Conservation (phyloP, 2,113 vertebrate genomes). For the Pampusana beccarii region DNA sequence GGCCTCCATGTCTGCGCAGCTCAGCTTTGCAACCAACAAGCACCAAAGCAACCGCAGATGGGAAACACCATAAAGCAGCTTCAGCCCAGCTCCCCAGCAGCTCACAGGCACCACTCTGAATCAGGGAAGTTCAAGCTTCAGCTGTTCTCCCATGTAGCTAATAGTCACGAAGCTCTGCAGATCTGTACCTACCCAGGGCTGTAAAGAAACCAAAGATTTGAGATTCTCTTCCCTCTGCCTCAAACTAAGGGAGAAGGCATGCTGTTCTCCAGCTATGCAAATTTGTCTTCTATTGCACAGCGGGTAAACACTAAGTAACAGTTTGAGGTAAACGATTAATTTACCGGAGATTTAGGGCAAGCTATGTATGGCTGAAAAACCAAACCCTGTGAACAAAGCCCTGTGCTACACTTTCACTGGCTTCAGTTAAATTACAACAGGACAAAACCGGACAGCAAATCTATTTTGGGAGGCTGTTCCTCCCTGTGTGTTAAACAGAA, state of each 20-base stretch:
- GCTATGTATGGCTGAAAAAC: background rate
- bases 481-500: background rate
- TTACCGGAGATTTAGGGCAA: background rate
- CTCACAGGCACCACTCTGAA: background rate
- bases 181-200: background rate
- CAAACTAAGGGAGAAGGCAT: background rate
- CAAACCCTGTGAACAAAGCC: background rate
- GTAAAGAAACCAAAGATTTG: background rate
- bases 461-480: background rate
- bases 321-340: background rate
- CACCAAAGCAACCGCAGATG: background rate
- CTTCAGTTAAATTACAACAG: background rate
- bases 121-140: background rate
- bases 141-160: background rate
- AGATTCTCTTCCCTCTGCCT: background rate
- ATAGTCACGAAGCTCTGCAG: background rate
- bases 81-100: background rate
- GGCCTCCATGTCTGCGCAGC: background rate
- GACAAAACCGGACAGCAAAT: background rate
- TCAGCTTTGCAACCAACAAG: fast-evolving
- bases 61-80: background rate
- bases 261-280: background rate
- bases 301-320: background rate
- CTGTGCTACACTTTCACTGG: background rate
- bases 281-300: background rate